Evolutionary conservation across 1,140 invertebrate species (phyloP).

Genomic region (Ectropis grisescens): DNA sequence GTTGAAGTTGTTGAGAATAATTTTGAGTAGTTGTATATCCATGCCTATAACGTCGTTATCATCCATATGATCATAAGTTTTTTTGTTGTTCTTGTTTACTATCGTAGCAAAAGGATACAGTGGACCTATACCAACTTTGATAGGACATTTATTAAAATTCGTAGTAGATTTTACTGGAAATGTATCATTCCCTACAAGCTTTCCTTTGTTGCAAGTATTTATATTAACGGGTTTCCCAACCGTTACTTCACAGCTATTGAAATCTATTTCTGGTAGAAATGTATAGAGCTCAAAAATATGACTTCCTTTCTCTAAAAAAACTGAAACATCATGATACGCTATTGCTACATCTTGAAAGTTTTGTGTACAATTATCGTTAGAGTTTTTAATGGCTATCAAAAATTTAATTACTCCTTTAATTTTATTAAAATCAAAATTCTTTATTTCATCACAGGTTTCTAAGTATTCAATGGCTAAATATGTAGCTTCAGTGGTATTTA

Average conservation of each 20-base stretch:
- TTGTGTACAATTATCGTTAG: too few relatives aligned
- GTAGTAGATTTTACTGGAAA: conserved; percentile 26
- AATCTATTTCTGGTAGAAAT: conserved; percentile 22
- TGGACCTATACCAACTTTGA: conserved; percentile 32
- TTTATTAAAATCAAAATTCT: too few relatives aligned
- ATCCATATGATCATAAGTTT: conserved; percentile 20
- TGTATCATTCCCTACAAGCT: conserved; percentile 7
- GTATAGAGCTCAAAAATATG: conserved; percentile 14
- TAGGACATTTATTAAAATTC: conserved; percentile 33
- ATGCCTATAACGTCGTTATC: conserved; percentile 21
- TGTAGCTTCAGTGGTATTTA: too few relatives aligned
- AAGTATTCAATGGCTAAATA: too few relatives aligned
- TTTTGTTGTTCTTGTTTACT: conserved; percentile 15
- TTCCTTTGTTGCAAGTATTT: conserved; percentile 21
- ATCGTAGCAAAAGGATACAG: conserved; percentile 30
- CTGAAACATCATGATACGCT: too few relatives aligned
- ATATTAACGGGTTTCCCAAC: conserved; percentile 12
- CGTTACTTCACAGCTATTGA: conserved; percentile 20
- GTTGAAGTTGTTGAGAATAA: conserved; percentile 35
- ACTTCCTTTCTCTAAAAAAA: too few relatives aligned
- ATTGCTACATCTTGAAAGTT: too few relatives aligned
- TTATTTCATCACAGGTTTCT: too few relatives aligned
- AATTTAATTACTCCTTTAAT: too few relatives aligned
- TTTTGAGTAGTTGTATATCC: conserved; percentile 43
- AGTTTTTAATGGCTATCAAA: too few relatives aligned